phyloP scores from a whole-genome alignment of 2,113 vertebrate species.

The Pagrus major region DNA sequence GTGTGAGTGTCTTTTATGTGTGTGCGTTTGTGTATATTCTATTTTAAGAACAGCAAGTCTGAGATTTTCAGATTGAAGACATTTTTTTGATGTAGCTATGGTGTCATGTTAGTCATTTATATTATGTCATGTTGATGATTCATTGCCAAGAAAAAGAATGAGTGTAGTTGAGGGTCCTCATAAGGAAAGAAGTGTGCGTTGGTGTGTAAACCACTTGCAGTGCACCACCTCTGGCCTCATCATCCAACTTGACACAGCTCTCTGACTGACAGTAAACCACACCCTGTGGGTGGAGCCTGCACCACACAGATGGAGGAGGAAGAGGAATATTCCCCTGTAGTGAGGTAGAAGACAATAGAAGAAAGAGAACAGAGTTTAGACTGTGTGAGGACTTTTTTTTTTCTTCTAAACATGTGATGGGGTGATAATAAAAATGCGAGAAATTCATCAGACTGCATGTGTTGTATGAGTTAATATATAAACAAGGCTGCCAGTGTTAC shows the following conservation, averaged over 20 bases:
- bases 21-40: not conserved
- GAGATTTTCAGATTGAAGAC: not conserved
- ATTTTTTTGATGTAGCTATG: not conserved
- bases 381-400: not conserved
- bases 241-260: constrained; percentile 24
- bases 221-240: constrained; percentile 27
- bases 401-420: not conserved
- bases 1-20: constrained; percentile 21
- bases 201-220: not conserved
- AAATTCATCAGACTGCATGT: not conserved
- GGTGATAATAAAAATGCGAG: not conserved
- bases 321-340: not conserved
- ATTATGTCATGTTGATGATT: too few relatives aligned
- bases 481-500: not conserved
- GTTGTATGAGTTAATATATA: not conserved
- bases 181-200: not conserved
- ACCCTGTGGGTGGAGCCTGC: not conserved
- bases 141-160: not conserved
- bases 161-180: not conserved
- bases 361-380: not conserved
- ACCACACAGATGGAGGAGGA: constrained; percentile 14
- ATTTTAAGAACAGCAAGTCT: not conserved
- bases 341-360: not conserved
- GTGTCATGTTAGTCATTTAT: not conserved
- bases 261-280: constrained; percentile 34